Evolutionary conservation across 2,797 vertebrate genomes (phyloP).

Genomic region (Danio tinwini): DNA sequence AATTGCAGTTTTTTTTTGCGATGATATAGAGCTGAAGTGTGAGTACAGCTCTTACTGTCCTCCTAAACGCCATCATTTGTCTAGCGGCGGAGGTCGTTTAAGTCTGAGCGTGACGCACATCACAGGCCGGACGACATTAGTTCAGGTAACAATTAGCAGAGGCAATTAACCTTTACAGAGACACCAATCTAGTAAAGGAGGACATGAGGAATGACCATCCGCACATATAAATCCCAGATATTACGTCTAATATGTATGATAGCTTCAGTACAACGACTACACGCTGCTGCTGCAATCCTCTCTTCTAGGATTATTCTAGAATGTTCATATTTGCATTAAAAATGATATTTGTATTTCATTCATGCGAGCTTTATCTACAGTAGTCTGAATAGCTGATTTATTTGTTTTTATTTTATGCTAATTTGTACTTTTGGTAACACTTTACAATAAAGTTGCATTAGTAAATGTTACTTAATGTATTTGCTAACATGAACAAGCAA

Average conservation of each 20-base stretch:
- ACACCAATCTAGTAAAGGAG: conserved; percentile 73
- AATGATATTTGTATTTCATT: too few relatives aligned
- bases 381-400: too few relatives aligned
- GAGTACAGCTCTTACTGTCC: not conserved
- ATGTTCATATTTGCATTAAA: too few relatives aligned
- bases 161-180: conserved; percentile 82
- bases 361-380: too few relatives aligned
- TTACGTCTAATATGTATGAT: conserved; percentile 68
- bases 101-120: conserved; percentile 74
- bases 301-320: too few relatives aligned
- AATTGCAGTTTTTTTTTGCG: too few relatives aligned
- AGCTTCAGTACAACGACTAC: conserved; percentile 65
- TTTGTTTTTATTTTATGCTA: too few relatives aligned
- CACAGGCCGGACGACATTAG: conserved; percentile 69
- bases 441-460: too few relatives aligned
- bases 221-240: conserved; percentile 77
- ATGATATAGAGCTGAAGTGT: not conserved
- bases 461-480: too few relatives aligned
- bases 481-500: too few relatives aligned
- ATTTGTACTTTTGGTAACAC: too few relatives aligned
- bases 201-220: conserved; percentile 74
- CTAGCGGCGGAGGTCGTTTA: conserved; percentile 71
- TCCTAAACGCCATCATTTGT: conserved; percentile 68
- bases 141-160: conserved; percentile 75
- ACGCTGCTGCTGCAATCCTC: conserved; percentile 52